These are phyloP conservation scores for Odontomachus brunneus DNA, from an alignment of 1,140 invertebrate species.

Conservation along the genomic window DNA sequence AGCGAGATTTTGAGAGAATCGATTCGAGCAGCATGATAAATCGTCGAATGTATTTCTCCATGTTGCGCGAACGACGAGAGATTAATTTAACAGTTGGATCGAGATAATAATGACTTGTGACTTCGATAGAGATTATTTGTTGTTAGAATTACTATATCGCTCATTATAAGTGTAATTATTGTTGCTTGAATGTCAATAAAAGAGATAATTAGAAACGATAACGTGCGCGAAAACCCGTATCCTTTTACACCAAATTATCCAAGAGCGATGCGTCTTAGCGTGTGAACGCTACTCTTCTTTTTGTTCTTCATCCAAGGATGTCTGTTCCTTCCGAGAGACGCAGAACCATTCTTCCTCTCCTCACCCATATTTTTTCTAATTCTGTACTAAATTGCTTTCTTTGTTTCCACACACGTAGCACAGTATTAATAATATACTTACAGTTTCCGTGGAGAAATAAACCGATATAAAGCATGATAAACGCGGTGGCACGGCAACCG, in stretches of 20 bases:
- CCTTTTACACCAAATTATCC: conserved; percentile 1
- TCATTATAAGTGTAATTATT: conserved; percentile 46
- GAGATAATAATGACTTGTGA: neutral
- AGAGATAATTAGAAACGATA: conserved; percentile 4
- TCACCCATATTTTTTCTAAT: too few species aligned
- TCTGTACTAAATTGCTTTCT: too few species aligned
- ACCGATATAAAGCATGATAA: too few species aligned
- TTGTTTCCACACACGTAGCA: too few species aligned
- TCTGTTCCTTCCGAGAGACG: too few species aligned
- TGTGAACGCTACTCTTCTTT: too few species aligned
- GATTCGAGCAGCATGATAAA: neutral
- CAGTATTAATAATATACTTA: too few species aligned
- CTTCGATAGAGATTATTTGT: conserved; percentile 28
- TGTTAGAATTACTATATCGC: conserved; percentile 40
- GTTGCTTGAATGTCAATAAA: conserved; percentile 39
- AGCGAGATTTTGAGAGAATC: neutral
- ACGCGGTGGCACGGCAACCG: too few species aligned
- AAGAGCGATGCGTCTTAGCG: too few species aligned
- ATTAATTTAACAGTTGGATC: neutral
- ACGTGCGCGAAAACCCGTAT: neutral
- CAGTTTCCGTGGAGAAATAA: too few species aligned
- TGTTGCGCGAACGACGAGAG: neutral
- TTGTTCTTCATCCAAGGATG: too few species aligned
- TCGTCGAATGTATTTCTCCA: neutral
- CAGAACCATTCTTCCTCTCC: too few species aligned